These are phyloP conservation scores for Protosalanx chinensis DNA, from an alignment of 2,797 vertebrate genomes.

Conservation along the genomic window DNA sequence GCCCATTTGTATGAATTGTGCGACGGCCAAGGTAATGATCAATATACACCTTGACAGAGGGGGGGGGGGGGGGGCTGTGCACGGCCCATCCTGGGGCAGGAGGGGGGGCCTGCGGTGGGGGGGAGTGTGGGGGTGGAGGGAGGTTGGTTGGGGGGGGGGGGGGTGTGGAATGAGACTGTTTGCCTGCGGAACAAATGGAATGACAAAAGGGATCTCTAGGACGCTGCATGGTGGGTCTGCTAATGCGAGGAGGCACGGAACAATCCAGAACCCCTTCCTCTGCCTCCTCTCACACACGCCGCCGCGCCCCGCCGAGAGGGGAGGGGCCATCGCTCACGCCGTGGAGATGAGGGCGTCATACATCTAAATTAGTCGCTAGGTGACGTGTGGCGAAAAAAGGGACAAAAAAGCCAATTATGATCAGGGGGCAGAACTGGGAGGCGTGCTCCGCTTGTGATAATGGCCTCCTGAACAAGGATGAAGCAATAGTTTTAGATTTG, in stretches of 20 bases:
- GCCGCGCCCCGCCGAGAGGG: conserved; percentile 24
- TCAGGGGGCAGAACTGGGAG: conserved; percentile 30
- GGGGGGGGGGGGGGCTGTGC: conserved; percentile 37
- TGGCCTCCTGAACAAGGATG: conserved; percentile 1
- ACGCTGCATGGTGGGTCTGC: conserved; percentile 58
- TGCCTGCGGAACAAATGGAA: conserved; percentile 73
- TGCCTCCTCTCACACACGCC: not conserved
- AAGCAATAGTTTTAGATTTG: conserved; percentile 25
- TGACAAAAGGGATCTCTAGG: conserved; percentile 72
- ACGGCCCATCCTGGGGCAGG: not conserved
- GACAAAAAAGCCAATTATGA: conserved; percentile 35
- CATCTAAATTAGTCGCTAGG: conserved; percentile 55
- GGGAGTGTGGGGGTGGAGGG: conserved; percentile 38
- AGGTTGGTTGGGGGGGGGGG: conserved; percentile 20
- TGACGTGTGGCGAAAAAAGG: conserved; percentile 38
- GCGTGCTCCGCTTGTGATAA: conserved; percentile 28
- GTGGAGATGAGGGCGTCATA: conserved; percentile 40
- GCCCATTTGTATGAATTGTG: conserved; percentile 75
- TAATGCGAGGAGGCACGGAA: conserved; percentile 72
- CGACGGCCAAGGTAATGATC: conserved; percentile 67
- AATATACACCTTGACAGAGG: conserved; percentile 74
- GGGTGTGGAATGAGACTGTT: conserved; percentile 68
- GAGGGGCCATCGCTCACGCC: conserved; percentile 43
- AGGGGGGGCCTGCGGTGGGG: no score
- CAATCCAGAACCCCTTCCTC: conserved; percentile 55